Percentiles rank a stretch among this genome's conserved stretches.
These are phyloP conservation scores for Caerostris darwini DNA, from an alignment of 1,140 invertebrate species.

Conservation along the genomic window DNA sequence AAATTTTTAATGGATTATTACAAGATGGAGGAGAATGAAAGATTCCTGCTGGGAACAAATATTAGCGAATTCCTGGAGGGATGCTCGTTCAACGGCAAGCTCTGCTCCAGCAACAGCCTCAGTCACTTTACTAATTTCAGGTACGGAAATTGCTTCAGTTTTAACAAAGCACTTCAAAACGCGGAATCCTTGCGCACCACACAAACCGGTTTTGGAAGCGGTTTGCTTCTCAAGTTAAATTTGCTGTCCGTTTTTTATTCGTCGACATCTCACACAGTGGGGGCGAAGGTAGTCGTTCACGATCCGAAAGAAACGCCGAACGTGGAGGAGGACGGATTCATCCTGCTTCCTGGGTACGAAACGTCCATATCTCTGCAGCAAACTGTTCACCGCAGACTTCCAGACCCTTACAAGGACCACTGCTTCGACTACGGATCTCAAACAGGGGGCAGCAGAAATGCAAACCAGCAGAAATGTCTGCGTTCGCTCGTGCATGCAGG, in stretches of 20 bases:
- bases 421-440: slow-evolving; percentile 14
- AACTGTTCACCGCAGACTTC: not conserved
- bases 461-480: slow-evolving; percentile 6
- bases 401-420: slow-evolving; percentile 47
- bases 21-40: not conserved
- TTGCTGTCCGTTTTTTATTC: not conserved
- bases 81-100: not conserved
- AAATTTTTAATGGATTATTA: not conserved
- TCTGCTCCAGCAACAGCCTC: not conserved
- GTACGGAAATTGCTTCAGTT: slow-evolving; percentile 46
- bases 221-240: slow-evolving; percentile 17
- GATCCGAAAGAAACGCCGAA: slow-evolving; percentile 1
- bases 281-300: slow-evolving; percentile 40
- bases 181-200: no score
- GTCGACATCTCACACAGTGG: not conserved
- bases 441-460: no score
- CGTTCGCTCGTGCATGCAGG: not conserved
- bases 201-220: not conserved
- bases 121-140: not conserved
- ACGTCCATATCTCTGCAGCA: slow-evolving; percentile 19
- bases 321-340: slow-evolving; percentile 46
- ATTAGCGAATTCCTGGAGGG: not conserved
- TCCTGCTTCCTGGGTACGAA: slow-evolving; percentile 45
- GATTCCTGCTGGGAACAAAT: not conserved
- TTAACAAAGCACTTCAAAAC: not conserved